These are phyloP conservation scores for Notodonta dromedarius DNA, from an alignment of 2,888 invertebrate genomes.

Conservation along the genomic window DNA sequence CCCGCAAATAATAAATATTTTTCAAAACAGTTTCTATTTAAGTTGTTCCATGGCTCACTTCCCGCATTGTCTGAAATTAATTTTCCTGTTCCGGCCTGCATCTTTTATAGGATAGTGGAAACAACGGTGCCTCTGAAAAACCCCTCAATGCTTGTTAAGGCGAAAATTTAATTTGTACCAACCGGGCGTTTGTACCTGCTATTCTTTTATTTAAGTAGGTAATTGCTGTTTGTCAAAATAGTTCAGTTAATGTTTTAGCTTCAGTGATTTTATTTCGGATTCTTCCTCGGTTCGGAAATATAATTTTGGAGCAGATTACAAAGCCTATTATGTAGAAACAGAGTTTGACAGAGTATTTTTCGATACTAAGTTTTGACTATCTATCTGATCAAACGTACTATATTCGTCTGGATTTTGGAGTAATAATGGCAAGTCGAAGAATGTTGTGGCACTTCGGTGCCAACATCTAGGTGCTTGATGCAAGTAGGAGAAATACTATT, in stretches of 20 bases:
- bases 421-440: no score
- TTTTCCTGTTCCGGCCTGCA: conserved; percentile 78
- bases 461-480: no score
- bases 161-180: conserved; percentile 51
- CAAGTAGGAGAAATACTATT: no score
- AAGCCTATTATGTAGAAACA: no score
- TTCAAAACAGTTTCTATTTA: conserved; percentile 9
- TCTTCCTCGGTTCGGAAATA: no score
- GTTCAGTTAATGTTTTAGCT: neutral
- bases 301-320: no score
- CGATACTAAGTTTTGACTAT: no score
- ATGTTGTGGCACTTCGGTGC: no score
- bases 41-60: conserved; percentile 49
- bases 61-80: conserved; percentile 75
- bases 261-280: neutral
- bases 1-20: conserved; percentile 3
- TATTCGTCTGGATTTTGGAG: no score
- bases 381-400: no score
- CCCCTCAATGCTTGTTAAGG: conserved; percentile 46
- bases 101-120: conserved; percentile 76
- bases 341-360: no score
- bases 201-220: conserved; percentile 15
- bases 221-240: conserved; percentile 1
- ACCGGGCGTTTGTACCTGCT: conserved; percentile 29
- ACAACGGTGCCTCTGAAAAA: conserved; percentile 61